Conservation (phyloP, 2,888 invertebrate genomes). For the Acleris cristana region DNA sequence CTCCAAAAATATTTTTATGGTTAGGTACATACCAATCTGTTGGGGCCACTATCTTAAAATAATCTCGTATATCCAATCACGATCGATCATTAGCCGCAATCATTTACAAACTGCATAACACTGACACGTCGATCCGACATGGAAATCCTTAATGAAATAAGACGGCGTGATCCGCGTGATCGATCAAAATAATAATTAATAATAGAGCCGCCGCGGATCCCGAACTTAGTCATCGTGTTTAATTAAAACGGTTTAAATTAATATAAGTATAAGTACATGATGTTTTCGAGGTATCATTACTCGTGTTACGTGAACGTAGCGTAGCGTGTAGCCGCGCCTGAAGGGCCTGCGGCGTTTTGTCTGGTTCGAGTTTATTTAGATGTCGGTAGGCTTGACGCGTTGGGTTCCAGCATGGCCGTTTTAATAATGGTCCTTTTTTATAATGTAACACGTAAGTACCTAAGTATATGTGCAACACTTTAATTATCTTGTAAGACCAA, state of each 20-base stretch:
- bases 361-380: constrained; percentile 2
- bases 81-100: constrained; percentile 38
- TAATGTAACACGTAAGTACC: too few relatives aligned
- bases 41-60: constrained; percentile 1
- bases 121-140: constrained; percentile 54
- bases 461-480: too few relatives aligned
- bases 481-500: too few relatives aligned
- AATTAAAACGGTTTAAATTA: constrained; percentile 80
- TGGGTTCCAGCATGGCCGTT: too few relatives aligned
- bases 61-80: constrained; percentile 28
- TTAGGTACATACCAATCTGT: too few relatives aligned
- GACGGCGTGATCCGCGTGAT: constrained; percentile 65
- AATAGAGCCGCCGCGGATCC: constrained; percentile 74
- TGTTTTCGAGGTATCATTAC: constrained; percentile 63
- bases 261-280: constrained; percentile 64
- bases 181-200: constrained; percentile 83
- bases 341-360: constrained; percentile 5
- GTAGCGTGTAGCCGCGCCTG: constrained; percentile 9
- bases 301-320: constrained; percentile 45
- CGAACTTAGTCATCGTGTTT: constrained; percentile 81
- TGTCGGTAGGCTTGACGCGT: neutral
- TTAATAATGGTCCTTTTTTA: too few relatives aligned
- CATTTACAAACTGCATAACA: constrained; percentile 62
- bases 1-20: too few relatives aligned
- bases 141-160: constrained; percentile 75